phyloP scores from a whole-genome alignment of 2,888 invertebrate species.

The Callimorpha dominula region DNA sequence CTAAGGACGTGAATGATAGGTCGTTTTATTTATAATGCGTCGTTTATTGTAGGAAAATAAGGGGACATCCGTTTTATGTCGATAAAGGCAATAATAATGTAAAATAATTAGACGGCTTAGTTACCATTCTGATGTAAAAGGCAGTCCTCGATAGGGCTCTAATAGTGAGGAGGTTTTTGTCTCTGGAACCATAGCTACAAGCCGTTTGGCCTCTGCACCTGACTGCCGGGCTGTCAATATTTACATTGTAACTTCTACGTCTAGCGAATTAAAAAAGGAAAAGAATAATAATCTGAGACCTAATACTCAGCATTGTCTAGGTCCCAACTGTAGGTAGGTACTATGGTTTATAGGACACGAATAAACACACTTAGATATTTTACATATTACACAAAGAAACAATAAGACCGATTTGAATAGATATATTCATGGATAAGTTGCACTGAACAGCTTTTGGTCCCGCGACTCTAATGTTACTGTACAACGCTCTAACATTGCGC shows the following conservation, averaged over 20 bases:
- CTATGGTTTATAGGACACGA: no score
- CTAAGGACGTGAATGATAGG: conserved; percentile 13
- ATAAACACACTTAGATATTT: no score
- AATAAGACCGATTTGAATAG: background rate
- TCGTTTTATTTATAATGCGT: no score
- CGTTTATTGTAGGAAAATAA: no score
- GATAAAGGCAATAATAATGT: no score
- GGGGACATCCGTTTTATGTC: no score
- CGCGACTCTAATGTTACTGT: no score
- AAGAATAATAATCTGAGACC: background rate
- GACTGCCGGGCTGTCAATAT: no score
- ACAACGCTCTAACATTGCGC: background rate
- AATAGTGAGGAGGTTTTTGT: background rate
- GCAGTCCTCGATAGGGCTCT: no score
- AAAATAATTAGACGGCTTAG: background rate
- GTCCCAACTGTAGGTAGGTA: background rate
- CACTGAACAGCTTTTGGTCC: no score
- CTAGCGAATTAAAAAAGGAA: background rate
- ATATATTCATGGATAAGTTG: background rate
- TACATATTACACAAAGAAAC: no score
- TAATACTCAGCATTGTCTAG: background rate
- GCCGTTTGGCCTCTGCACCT: background rate
- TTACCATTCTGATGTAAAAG: background rate
- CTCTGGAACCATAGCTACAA: background rate
- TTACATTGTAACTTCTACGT: no score